These are phyloP conservation scores for Drosophila fulvimacula DNA, from an alignment of 2,888 invertebrate species.

Conservation along the genomic window DNA sequence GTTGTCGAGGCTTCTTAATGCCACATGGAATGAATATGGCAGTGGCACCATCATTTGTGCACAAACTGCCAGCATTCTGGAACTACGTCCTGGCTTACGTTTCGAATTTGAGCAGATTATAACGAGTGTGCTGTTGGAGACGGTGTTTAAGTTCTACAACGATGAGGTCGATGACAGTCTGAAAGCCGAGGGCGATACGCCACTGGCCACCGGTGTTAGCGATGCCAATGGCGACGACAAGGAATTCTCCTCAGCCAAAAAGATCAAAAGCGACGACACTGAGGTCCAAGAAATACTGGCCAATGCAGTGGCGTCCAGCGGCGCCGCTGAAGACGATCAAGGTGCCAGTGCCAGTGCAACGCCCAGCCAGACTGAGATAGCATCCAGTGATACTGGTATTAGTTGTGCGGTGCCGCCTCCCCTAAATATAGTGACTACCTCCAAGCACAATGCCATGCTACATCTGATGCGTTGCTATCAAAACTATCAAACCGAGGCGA, in stretches of 20 bases:
- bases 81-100: constrained; percentile 85
- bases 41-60: constrained; percentile 87
- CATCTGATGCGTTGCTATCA: constrained; percentile 82
- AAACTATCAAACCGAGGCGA: constrained; percentile 64
- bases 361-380: constrained; percentile 43
- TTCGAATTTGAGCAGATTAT: constrained; percentile 86
- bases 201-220: constrained; percentile 7
- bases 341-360: constrained; percentile 37
- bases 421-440: constrained; percentile 53
- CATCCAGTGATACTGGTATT: constrained; percentile 36
- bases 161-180: constrained; percentile 66
- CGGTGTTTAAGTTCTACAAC: constrained; percentile 84
- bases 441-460: constrained; percentile 80
- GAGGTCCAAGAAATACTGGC: constrained; percentile 83
- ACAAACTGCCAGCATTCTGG: constrained; percentile 86
- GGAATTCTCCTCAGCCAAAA: constrained; percentile 85
- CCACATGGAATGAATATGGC: constrained; percentile 89
- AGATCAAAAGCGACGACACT: constrained; percentile 85
- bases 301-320: constrained; percentile 65
- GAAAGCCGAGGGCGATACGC: constrained; percentile 17
- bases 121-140: constrained; percentile 87
- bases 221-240: constrained; percentile 48
- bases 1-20: constrained; percentile 89
- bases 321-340: constrained; percentile 46
- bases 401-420: constrained; percentile 48